Percentiles rank a stretch among this genome's conserved stretches.
These are phyloP conservation scores for Orgyia antiqua DNA, from an alignment of 2,888 invertebrate species.

Conservation along the genomic window DNA sequence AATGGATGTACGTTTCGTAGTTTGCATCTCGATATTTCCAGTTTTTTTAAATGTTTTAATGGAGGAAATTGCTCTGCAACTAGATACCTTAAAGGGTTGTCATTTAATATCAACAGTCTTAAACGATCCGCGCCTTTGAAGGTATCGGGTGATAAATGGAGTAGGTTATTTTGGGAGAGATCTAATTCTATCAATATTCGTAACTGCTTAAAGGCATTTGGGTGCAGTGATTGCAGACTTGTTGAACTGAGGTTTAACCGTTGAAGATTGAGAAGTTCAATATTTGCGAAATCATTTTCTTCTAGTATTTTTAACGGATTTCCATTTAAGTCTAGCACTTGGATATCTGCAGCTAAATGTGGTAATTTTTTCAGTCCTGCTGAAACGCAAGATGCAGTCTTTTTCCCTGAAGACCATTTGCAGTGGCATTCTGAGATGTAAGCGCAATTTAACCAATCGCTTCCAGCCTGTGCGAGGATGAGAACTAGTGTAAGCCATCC, in stretches of 20 bases:
- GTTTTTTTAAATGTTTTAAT: constrained; percentile 86
- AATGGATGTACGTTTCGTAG: constrained; percentile 84
- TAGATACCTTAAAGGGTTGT: constrained; percentile 87
- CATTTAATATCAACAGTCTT: constrained; percentile 86
- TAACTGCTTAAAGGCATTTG: constrained; percentile 89
- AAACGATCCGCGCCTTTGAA: constrained; percentile 90
- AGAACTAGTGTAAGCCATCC: constrained; percentile 46
- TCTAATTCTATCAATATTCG: constrained; percentile 92
- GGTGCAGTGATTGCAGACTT: constrained; percentile 84
- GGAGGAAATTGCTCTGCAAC: constrained; percentile 88
- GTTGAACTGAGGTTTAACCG: constrained; percentile 88
- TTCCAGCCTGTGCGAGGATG: constrained; percentile 46
- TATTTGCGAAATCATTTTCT: constrained; percentile 86
- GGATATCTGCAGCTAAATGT: constrained; percentile 64
- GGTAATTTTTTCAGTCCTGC: constrained; percentile 87
- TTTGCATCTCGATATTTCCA: constrained; percentile 89
- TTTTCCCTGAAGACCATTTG: constrained; percentile 95
- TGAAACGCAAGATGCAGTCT: constrained; percentile 89
- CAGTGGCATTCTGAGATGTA: constrained; percentile 85
- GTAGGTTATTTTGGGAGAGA: constrained; percentile 88
- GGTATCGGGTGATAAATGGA: constrained; percentile 85
- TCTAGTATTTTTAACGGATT: constrained; percentile 85
- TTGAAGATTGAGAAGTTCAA: constrained; percentile 90
- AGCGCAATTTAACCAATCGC: constrained; percentile 92
- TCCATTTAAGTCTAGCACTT: constrained; percentile 88